These are phyloP conservation scores for Rhinopithecus roxellana DNA, from an alignment of 2,113 vertebrate species.

Conservation along the genomic window DNA sequence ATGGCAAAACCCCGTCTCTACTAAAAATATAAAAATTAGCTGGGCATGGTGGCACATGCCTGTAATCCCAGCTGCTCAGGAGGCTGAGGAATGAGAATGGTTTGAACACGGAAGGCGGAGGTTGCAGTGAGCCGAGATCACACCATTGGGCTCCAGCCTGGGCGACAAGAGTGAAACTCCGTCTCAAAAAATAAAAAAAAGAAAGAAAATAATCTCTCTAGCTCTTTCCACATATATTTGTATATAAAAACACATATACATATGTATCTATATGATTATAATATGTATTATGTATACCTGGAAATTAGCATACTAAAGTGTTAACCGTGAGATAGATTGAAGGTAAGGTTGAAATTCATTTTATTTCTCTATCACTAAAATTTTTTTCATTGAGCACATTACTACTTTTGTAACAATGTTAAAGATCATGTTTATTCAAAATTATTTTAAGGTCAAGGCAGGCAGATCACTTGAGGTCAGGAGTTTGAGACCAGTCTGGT, in stretches of 20 bases:
- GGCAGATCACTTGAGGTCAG: too few species aligned
- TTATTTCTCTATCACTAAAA: neutral
- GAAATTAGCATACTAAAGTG: neutral
- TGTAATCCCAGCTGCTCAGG: too few species aligned
- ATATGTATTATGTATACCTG: neutral
- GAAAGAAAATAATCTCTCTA: neutral
- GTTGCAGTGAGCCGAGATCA: too few species aligned
- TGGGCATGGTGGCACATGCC: too few species aligned
- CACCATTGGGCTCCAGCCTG: too few species aligned
- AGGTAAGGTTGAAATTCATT: neutral
- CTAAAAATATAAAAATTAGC: too few species aligned
- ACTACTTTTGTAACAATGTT: neutral
- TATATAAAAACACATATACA: neutral
- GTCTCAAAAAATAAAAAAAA: too few species aligned
- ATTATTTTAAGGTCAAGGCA: neutral
- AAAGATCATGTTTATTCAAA: neutral
- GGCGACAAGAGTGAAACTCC: too few species aligned
- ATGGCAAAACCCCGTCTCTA: too few species aligned
- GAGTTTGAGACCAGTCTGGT: too few species aligned
- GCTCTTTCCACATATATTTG: neutral
- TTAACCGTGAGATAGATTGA: neutral
- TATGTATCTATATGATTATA: neutral
- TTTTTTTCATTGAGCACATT: neutral
- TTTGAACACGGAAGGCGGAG: too few species aligned
- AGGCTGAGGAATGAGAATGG: too few species aligned